phyloP scores from a whole-genome alignment of 2,113 vertebrate genomes.

The Pachycephala philippinensis region DNA sequence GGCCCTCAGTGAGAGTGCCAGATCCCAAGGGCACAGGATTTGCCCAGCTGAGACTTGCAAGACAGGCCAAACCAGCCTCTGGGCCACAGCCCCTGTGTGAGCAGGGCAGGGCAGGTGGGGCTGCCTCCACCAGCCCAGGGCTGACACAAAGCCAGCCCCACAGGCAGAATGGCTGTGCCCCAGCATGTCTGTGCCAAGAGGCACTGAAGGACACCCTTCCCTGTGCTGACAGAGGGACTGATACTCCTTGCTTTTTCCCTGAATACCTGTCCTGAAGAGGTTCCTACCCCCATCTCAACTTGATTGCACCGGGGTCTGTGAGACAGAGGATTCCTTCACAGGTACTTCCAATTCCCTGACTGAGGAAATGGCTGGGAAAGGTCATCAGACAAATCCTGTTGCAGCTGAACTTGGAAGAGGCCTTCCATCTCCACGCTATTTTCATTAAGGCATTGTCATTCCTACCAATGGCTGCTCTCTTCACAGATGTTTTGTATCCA shows the following conservation, averaged over 20 bases:
- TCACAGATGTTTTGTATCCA: not conserved
- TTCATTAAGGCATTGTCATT: not conserved
- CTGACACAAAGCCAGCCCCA: not conserved
- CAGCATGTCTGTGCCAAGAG: not conserved
- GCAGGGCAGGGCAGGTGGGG: not conserved
- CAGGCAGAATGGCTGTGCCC: accelerated
- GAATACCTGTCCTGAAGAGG: not conserved
- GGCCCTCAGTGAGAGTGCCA: not conserved
- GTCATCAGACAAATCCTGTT: not conserved
- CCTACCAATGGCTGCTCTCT: not conserved
- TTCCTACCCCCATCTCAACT: not conserved
- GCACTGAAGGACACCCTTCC: not conserved
- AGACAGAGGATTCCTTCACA: not conserved
- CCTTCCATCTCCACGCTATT: not conserved
- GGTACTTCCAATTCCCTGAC: not conserved
- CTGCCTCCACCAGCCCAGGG: not conserved
- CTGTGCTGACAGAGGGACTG: not conserved
- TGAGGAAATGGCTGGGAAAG: not conserved
- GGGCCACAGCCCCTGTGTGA: not conserved
- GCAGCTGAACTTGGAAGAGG: not conserved
- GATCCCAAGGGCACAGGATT: not conserved
- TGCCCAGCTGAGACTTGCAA: not conserved
- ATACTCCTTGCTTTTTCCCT: not conserved
- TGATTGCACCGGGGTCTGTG: not conserved
- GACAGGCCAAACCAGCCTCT: not conserved